Evolutionary conservation across 2,888 invertebrate genomes (phyloP).

Genomic region (Gerris lacustris): DNA sequence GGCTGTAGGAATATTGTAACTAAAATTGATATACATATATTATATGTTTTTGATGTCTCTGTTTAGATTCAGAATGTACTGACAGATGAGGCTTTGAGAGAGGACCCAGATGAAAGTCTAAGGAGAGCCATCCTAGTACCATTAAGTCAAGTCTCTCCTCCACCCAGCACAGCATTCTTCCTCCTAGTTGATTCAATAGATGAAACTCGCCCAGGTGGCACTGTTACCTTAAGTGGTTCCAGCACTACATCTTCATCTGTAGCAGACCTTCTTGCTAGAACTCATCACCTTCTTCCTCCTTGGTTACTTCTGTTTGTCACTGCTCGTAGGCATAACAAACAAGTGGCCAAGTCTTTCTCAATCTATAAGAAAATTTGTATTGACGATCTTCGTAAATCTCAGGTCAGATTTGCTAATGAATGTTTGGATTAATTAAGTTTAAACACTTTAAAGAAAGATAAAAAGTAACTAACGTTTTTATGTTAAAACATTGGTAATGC

Average conservation of each 20-base stretch:
- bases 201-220: slow-evolving; percentile 43
- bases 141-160: slow-evolving; percentile 72
- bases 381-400: slow-evolving; percentile 78
- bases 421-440: not conserved
- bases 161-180: slow-evolving; percentile 74
- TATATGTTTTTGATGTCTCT: not conserved
- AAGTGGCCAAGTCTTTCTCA: slow-evolving; percentile 62
- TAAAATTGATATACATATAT: too few relatives aligned
- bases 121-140: slow-evolving; percentile 79
- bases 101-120: slow-evolving; percentile 82
- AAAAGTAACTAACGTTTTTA: not conserved
- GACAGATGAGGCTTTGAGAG: slow-evolving; percentile 66
- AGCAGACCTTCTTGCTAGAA: slow-evolving; percentile 71
- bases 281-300: slow-evolving; percentile 81
- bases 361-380: slow-evolving; percentile 83
- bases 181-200: slow-evolving; percentile 87
- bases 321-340: slow-evolving; percentile 70
- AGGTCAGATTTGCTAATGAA: slow-evolving; percentile 43
- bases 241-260: slow-evolving; percentile 44
- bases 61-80: slow-evolving; percentile 57
- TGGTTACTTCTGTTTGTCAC: slow-evolving; percentile 87
- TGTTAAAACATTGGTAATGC: too few relatives aligned
- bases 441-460: not conserved
- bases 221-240: not conserved
- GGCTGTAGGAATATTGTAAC: too few relatives aligned